These are phyloP conservation scores for Sylvia borin DNA, from an alignment of 2,797 vertebrate species.

Conservation along the genomic window DNA sequence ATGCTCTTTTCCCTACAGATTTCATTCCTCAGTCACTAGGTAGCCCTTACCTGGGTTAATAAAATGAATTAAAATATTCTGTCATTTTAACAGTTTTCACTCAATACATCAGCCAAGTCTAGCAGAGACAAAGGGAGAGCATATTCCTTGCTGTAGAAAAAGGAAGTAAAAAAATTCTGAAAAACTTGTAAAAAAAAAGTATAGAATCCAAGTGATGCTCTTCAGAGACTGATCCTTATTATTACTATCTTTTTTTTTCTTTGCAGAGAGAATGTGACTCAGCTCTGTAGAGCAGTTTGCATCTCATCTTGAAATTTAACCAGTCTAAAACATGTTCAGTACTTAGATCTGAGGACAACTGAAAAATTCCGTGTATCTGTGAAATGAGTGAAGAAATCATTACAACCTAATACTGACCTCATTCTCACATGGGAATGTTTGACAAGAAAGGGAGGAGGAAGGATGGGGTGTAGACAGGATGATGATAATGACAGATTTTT, in stretches of 20 bases:
- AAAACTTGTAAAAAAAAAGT: background rate
- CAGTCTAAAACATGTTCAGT: background rate
- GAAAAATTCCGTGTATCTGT: slow-evolving; percentile 16
- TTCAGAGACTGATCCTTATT: background rate
- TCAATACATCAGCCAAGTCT: background rate
- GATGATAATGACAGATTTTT: slow-evolving; percentile 1
- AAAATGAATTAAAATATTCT: background rate
- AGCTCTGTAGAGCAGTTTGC: background rate
- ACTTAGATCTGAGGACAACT: background rate
- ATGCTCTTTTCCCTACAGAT: background rate
- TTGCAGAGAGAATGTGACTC: background rate
- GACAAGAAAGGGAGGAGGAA: background rate
- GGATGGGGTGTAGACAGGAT: background rate
- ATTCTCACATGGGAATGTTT: slow-evolving; percentile 33
- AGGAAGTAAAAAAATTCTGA: background rate
- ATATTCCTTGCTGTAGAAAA: background rate
- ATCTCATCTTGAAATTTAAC: background rate
- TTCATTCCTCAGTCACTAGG: background rate
- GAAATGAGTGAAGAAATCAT: slow-evolving; percentile 45
- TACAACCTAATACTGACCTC: background rate
- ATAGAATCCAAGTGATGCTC: background rate
- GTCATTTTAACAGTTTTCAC: background rate
- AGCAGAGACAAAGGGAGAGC: background rate
- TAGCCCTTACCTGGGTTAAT: background rate
- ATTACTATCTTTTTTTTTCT: background rate